Conservation (phyloP, 2,113 vertebrate species). For the Nothobranchius kuhntae region DNA sequence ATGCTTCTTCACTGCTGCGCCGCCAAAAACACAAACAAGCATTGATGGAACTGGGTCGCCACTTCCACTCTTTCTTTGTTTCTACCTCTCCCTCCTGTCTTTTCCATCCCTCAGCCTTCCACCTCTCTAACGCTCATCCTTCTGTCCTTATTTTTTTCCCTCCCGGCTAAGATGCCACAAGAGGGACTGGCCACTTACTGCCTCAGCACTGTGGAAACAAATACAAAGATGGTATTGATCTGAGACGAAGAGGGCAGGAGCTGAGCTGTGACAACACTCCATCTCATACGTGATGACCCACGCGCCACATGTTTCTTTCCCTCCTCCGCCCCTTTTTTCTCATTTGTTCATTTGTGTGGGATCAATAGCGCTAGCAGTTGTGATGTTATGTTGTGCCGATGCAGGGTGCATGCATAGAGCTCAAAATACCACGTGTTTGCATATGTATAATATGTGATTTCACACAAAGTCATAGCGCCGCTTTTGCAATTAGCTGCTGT, state of each 20-base stretch:
- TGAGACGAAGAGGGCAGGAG: slow-evolving; percentile 21
- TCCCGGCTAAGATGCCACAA: slow-evolving; percentile 49
- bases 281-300: slow-evolving; percentile 45
- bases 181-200: slow-evolving; percentile 57
- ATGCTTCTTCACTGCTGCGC: slow-evolving; percentile 60
- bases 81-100: slow-evolving; percentile 41
- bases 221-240: slow-evolving; percentile 67
- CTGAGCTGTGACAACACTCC: slow-evolving; percentile 52
- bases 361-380: slow-evolving; percentile 58
- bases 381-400: slow-evolving; percentile 47
- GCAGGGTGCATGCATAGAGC: slow-evolving; percentile 31
- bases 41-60: slow-evolving; percentile 79
- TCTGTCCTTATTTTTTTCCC: slow-evolving; percentile 3
- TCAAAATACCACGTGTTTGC: slow-evolving; percentile 6
- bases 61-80: slow-evolving; percentile 44
- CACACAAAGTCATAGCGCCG: slow-evolving; percentile 40
- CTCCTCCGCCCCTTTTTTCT: neutral
- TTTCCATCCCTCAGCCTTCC: slow-evolving; percentile 7
- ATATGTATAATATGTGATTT: slow-evolving; percentile 21
- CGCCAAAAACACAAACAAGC: slow-evolving; percentile 71
- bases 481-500: slow-evolving; percentile 63
- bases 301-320: slow-evolving; percentile 27
- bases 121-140: slow-evolving; percentile 9
- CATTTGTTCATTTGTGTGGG: slow-evolving; percentile 52
- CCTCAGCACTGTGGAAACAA: slow-evolving; percentile 32